phyloP scores from a whole-genome alignment of 1,140 invertebrate genomes.

The Drosophila lini region DNA sequence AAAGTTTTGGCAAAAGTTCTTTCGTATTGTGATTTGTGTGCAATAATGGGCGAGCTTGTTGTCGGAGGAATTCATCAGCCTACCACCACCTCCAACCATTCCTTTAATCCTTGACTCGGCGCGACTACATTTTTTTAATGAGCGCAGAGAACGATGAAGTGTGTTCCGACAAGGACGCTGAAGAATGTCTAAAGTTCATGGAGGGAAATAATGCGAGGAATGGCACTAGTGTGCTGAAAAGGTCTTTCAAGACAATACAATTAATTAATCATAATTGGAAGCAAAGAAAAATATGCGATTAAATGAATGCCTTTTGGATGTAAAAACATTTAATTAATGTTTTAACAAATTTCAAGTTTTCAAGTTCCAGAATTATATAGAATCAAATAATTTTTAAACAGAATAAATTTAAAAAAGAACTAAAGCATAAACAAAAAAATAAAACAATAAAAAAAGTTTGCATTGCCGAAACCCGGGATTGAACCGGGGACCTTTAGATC shows the following conservation, averaged over 20 bases:
- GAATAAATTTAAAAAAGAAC: not conserved
- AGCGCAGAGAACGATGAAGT: constrained; percentile 56
- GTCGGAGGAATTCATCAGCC: constrained; percentile 38
- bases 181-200: constrained; percentile 54
- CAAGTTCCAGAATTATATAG: too few relatives aligned
- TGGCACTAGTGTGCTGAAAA: constrained; percentile 33
- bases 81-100: not conserved
- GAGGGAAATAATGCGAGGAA: constrained; percentile 48
- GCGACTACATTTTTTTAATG: constrained; percentile 72
- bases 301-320: not conserved
- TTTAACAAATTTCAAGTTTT: not conserved
- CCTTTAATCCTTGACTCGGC: constrained; percentile 32
- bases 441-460: not conserved
- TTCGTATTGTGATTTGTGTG: constrained; percentile 53
- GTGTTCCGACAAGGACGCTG: constrained; percentile 38
- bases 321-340: not conserved
- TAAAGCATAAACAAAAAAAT: not conserved
- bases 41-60: constrained; percentile 42
- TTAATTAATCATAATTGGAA: not conserved
- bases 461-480: constrained; percentile 89
- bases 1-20: constrained; percentile 61
- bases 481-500: constrained; percentile 92
- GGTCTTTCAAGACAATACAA: constrained; percentile 17
- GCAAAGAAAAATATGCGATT: not conserved
- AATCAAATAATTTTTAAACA: not conserved